Evolutionary conservation across 1,140 invertebrate genomes (phyloP), one percentile per base, ranked within the genome.

Genomic region (Dendrolimus punctatus): DNA sequence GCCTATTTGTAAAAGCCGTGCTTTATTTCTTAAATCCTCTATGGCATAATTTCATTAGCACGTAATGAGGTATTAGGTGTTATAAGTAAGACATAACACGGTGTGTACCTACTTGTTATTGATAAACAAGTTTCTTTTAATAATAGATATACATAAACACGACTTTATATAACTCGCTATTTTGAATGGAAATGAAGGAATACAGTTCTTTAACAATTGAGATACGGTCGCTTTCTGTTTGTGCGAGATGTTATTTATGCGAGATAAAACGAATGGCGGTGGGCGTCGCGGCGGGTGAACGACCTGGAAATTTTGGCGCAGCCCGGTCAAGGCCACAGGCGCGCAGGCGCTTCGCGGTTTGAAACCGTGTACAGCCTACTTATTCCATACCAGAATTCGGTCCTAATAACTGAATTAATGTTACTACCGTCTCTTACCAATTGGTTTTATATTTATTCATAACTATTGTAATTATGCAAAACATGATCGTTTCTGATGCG

Each of bases 301-400:
- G 80, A 82, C 76, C 83, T 76, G 83, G 72, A 81, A 86, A 83
- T 81, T 86, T 86, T 86, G 80, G 83, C 82, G 83, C 83, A 83
- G 76, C 73, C 70, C 76, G 83, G 83, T 86, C 83, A 86, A 86
- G 83, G 83, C 83, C 82, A 72, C 66, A 57, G 60, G 64, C 75
- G 73, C 77, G 76, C 77, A 73, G 56, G 71, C 78, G 78, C 73
- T 65, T 53, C 56, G 53, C 51, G 39, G 7, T 50, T 39, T 50
- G 42, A 39, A 49, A 39, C 48, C 48, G 53, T 64, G 23, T 41
- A 46, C 48, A 51, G 47, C 51, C 58, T 50, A 48, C 46, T 36
- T 49, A 60, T 10, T 9, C 23, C 39, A 41, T n/a, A 41, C 6
- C 6, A 50, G n/a, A 23, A 23, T 23, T 23, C 23, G 23, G 3